phyloP scores from a whole-genome alignment of 2,113 vertebrate genomes.

The Antidorcas marsupialis region DNA sequence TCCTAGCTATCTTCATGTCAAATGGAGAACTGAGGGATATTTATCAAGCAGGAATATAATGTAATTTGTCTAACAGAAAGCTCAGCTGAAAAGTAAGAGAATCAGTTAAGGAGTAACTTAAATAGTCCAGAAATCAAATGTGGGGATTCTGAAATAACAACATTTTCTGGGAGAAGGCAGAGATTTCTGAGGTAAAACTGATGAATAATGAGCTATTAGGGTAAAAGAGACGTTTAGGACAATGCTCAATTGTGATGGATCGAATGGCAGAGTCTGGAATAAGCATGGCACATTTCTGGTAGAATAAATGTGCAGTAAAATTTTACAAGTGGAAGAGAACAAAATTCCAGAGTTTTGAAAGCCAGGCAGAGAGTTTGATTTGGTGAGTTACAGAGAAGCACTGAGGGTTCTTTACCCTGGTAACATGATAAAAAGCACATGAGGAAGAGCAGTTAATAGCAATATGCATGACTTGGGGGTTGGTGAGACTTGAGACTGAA shows the following conservation, averaged over 20 bases:
- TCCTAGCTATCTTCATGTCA: background rate
- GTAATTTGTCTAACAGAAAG: background rate
- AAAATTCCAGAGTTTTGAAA: slow-evolving; percentile 20
- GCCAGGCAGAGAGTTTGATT: background rate
- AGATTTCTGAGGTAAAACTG: background rate
- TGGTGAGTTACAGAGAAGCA: background rate
- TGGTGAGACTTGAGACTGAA: background rate
- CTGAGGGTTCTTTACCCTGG: background rate
- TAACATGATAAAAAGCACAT: background rate
- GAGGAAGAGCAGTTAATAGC: background rate
- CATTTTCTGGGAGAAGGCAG: background rate
- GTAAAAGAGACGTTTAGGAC: background rate
- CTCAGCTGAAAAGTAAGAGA: background rate
- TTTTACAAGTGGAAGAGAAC: background rate
- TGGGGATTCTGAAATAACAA: background rate
- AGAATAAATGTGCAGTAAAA: background rate
- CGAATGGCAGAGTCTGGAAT: background rate
- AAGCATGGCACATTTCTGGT: background rate
- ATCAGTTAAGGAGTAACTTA: background rate
- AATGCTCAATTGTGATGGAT: background rate
- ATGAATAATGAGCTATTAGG: background rate
- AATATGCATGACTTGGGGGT: background rate
- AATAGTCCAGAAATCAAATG: background rate
- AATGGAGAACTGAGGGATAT: background rate
- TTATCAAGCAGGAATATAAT: background rate